Evolutionary conservation across 2,888 invertebrate genomes (phyloP), one percentile per base, ranked within the genome.

Genomic region (Ligdia adustata): DNA sequence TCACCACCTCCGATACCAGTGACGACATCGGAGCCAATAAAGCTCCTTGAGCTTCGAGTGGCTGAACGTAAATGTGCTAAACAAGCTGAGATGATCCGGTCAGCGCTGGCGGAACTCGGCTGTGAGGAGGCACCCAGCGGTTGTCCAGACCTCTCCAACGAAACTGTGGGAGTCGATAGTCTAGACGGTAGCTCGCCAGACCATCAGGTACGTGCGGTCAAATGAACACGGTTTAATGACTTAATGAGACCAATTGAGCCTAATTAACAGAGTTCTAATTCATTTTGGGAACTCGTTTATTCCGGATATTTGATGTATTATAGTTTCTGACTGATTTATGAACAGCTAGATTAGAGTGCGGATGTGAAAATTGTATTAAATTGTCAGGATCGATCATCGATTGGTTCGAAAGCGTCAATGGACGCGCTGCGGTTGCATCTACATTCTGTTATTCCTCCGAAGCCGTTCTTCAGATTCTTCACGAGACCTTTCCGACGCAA

Each of bases 41-140:
- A 97, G 72, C 81, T 97, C 29, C 92, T 94, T 64, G 96, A 97
- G 69, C 82, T 96, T 48, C 93, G 94, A 61, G 96, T 97, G 66
- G 93, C 94, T 55, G 96, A 98, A 76, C 93, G 96, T 52, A 96
- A 96, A 76, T 93, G 96, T 78, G 93, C 94, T 48, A 94, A 93
- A 64, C 94, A 97, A 72, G 93, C 95, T 2, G 96, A 97, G 72
- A 93, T 97, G 77, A 96, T 97, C 59, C 93, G 95, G 66, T 92
- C 94, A 31, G 96, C 97, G n/a, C 83, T 97, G 48, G 96, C 95
- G 48, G 96, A 97, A 79, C 91, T 97, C 15, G 96, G 97, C 43
- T 96, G 96, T 74, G 96, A 97, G 79, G 96, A 97, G 84, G 92
- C 95, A 47, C 97, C 97, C 9, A 94, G 95, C 4, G 97, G 96